Evolutionary conservation across 2,888 invertebrate genomes (phyloP).

Genomic region (Steromphala cineraria): DNA sequence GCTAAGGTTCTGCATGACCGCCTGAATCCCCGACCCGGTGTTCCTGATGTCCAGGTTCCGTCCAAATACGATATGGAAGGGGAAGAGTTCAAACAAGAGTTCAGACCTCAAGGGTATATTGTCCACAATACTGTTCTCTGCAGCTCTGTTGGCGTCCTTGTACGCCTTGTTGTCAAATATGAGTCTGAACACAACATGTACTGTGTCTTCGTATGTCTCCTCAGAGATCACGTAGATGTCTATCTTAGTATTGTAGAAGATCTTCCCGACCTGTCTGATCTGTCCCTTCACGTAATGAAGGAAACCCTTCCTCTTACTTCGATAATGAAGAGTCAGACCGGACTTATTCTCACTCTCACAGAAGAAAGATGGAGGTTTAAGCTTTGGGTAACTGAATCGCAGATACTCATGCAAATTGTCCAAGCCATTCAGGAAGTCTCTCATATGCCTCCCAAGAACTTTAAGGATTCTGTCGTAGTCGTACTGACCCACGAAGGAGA

Average conservation of each 20-base stretch:
- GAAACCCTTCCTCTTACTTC: slow-evolving; percentile 92
- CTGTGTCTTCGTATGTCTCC: slow-evolving; percentile 90
- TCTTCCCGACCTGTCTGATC: slow-evolving; percentile 91
- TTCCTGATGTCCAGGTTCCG: slow-evolving; percentile 76
- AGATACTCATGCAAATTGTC: slow-evolving; percentile 98
- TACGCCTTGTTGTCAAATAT: slow-evolving; percentile 88
- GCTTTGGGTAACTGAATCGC: slow-evolving; percentile 93
- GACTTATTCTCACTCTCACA: slow-evolving; percentile 93
- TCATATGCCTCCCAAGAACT: slow-evolving; percentile 87
- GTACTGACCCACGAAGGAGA: slow-evolving; percentile 93
- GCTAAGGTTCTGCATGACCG: slow-evolving; percentile 64
- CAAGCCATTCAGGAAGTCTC: slow-evolving; percentile 94
- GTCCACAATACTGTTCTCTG: slow-evolving; percentile 40
- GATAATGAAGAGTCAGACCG: slow-evolving; percentile 89
- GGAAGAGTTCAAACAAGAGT: slow-evolving; percentile 96
- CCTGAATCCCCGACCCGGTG: slow-evolving; percentile 71
- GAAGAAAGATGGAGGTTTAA: slow-evolving; percentile 95
- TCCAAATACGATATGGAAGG: slow-evolving; percentile 98
- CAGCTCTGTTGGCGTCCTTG: slow-evolving; percentile 38
- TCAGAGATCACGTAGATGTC: slow-evolving; percentile 88
- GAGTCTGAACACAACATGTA: slow-evolving; percentile 94
- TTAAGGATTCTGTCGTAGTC: slow-evolving; percentile 85
- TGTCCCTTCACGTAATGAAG: slow-evolving; percentile 98
- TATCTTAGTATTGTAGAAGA: slow-evolving; percentile 96
- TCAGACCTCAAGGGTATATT: slow-evolving; percentile 53